A percentile compares a stretch with the other conserved stretches of the same genome.
These are phyloP conservation scores for Erythrolamprus reginae DNA, from an alignment of 2,113 vertebrate species.

Conservation along the genomic window DNA sequence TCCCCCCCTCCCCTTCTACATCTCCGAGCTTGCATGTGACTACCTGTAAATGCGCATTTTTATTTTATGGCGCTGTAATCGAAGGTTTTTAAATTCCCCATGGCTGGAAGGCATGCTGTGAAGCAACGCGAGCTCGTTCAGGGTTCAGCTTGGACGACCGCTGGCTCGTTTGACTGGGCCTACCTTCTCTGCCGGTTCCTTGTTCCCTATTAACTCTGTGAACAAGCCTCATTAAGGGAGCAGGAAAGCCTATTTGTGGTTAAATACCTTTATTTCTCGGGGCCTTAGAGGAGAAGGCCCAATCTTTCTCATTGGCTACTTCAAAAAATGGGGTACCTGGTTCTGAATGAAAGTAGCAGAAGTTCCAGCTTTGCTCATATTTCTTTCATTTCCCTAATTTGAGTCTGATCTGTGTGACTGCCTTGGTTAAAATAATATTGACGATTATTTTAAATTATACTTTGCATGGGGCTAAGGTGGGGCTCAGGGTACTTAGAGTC, in stretches of 20 bases:
- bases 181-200: constrained; percentile 55
- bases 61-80: constrained; percentile 74
- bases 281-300: constrained; percentile 28
- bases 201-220: constrained; percentile 61
- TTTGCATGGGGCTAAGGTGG: background rate
- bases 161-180: constrained; percentile 69
- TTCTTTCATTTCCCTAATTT: background rate
- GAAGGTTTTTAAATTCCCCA: constrained; percentile 59
- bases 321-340: background rate
- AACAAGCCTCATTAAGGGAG: constrained; percentile 58
- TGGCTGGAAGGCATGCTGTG: constrained; percentile 66
- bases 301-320: constrained; percentile 2
- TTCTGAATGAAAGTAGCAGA: background rate
- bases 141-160: constrained; percentile 74
- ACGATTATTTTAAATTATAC: background rate
- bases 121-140: constrained; percentile 69
- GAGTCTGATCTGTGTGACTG: background rate
- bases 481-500: background rate
- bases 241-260: constrained; percentile 50
- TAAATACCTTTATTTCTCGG: constrained; percentile 56
- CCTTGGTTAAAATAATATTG: background rate
- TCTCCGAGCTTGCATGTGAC: constrained; percentile 72
- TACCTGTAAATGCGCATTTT: constrained; percentile 73
- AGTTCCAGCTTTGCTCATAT: background rate
- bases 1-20: constrained; percentile 64